Evolutionary conservation across 2,113 vertebrate genomes (phyloP), one percentile per base, ranked within the genome.

Genomic region (Pelecanoides urinatrix): DNA sequence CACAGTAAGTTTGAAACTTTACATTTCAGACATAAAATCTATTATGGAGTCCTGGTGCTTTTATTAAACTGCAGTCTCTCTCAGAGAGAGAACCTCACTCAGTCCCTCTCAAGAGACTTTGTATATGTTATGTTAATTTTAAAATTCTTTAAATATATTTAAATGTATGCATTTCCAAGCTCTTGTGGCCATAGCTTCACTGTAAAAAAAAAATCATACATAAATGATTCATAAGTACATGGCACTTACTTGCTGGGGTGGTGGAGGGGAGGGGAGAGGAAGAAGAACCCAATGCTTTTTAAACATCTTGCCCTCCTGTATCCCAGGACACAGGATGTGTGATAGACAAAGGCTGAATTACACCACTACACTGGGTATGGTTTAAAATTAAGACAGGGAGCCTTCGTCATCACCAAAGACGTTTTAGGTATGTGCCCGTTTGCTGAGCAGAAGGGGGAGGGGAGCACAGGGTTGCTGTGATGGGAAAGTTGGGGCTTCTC

Each of bases 181-280:
- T 91, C 42, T 77, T 59, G 85, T 56, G 72, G 53, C 42, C 49
- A 63, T 21, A 66, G 73, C n/a, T 94, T 91, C 80, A 77, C 66
- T 40, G 40, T 18, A 23, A 34, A 34, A 77, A 91, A 17, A 56
- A 53, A 88, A 59, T 23, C 42, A 53, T 26, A 32, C 29, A 92
- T 90, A 59, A 94, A 94, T 82, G n/a, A 96, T 97, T 93, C 73
- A 92, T 84, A 63, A 94, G n/a, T 80, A 80, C n/a, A 50, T 47
- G 32, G 59, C 58, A 82, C 55, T 84, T 75, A 42, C n/a, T 86
- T 84, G 45, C 71, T 73, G 45, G 29, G 45, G 56, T 75, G 44
- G 66, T 27, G 45, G 45, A 90, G 40, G 16, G 10, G 6, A 91
- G 21, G 1, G 29, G 15, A 78, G 23, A 65, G 23, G 62, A 82